These are phyloP conservation scores for Pheucticus melanocephalus DNA, from an alignment of 2,113 vertebrate genomes.

Conservation along the genomic window DNA sequence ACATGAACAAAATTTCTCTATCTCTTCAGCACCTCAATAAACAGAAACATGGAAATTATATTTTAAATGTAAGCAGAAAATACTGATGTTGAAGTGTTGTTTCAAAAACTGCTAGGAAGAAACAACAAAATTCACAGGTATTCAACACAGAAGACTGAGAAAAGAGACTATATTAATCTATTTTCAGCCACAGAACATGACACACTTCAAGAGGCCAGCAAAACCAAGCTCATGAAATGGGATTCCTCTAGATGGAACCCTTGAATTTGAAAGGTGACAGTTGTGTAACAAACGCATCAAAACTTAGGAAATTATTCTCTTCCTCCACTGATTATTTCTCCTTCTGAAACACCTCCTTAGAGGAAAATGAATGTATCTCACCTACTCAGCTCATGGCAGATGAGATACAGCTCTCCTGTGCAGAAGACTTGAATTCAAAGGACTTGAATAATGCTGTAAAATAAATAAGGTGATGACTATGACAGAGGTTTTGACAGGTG, in stretches of 20 bases:
- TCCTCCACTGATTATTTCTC: not conserved
- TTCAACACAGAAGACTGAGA: not conserved
- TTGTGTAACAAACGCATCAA: not conserved
- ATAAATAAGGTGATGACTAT: not conserved
- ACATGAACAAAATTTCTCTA: not conserved
- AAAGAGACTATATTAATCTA: not conserved
- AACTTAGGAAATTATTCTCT: conserved; percentile 33
- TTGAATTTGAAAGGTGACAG: conserved; percentile 48
- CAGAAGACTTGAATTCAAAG: conserved; percentile 25
- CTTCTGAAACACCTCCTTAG: not conserved
- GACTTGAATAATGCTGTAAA: not conserved
- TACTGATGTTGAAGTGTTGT: not conserved
- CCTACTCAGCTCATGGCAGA: not conserved
- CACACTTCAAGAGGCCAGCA: not conserved
- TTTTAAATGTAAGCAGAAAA: not conserved
- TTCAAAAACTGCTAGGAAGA: not conserved
- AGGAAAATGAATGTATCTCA: conserved; percentile 2
- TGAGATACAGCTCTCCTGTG: not conserved
- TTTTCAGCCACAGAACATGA: not conserved
- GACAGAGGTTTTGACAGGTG: not conserved
- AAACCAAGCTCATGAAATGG: conserved; percentile 13
- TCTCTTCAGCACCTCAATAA: not conserved
- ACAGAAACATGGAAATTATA: not conserved
- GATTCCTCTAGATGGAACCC: conserved; percentile 55
- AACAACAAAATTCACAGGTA: not conserved